These are phyloP conservation scores for Arge pagana DNA, from an alignment of 2,888 invertebrate genomes.

Conservation along the genomic window DNA sequence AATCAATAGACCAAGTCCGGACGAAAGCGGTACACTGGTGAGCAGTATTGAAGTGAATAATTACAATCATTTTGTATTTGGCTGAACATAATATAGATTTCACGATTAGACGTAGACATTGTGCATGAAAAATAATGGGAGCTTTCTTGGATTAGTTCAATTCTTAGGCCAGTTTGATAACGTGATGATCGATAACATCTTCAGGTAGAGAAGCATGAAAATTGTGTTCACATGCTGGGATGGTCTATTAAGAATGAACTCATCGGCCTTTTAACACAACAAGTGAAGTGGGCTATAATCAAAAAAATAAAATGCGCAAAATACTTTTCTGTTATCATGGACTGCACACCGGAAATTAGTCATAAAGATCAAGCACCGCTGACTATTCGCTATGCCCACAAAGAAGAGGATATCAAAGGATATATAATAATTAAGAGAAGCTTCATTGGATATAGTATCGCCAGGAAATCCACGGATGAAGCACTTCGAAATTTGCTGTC, in stretches of 20 bases:
- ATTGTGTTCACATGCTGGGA: slow-evolving; percentile 1
- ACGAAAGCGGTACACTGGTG: neutral
- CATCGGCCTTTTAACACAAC: neutral
- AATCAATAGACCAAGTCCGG: neutral
- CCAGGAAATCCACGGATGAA: slow-evolving; percentile 25
- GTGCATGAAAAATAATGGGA: slow-evolving; percentile 21
- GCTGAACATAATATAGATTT: slow-evolving; percentile 7
- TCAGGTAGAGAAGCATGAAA: slow-evolving; percentile 9
- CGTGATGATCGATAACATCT: slow-evolving; percentile 15
- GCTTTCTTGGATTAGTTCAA: slow-evolving; percentile 17
- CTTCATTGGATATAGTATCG: slow-evolving; percentile 44
- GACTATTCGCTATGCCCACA: slow-evolving; percentile 20
- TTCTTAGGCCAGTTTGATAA: slow-evolving; percentile 13
- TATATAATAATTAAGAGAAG: slow-evolving; percentile 39
- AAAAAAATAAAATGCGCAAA: slow-evolving; percentile 16
- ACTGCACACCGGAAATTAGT: slow-evolving; percentile 20
- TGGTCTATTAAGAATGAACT: slow-evolving; percentile 8
- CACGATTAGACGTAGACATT: slow-evolving; percentile 1
- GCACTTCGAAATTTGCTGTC: slow-evolving; percentile 23
- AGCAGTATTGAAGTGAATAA: slow-evolving; percentile 2
- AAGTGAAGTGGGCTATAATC: slow-evolving; percentile 1
- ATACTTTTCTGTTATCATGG: slow-evolving; percentile 19
- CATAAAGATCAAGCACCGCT: slow-evolving; percentile 20
- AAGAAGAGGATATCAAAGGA: slow-evolving; percentile 11
- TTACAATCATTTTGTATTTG: slow-evolving; percentile 7